Percentiles rank a stretch among this genome's conserved stretches.
Evolutionary conservation across 2,797 vertebrate species (phyloP).

Genomic region (Perodicticus potto): DNA sequence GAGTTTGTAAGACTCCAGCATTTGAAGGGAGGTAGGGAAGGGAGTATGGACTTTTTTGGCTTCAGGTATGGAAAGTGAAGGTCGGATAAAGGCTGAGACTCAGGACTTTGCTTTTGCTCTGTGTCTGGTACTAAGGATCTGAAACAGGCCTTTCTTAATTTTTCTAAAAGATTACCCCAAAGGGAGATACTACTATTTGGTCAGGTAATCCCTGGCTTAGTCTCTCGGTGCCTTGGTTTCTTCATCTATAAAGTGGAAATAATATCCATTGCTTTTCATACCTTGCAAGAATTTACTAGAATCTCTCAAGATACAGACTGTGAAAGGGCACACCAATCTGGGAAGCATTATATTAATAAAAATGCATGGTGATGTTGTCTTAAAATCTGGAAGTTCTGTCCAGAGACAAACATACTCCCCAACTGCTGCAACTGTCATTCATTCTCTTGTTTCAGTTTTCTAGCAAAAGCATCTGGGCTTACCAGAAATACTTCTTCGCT

Average conservation of each 20-base stretch:
- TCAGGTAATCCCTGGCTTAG: background rate
- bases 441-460: background rate
- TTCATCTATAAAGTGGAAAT: background rate
- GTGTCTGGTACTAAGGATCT: background rate
- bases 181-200: background rate
- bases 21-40: fast-evolving
- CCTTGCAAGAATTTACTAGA: background rate
- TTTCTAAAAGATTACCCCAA: background rate
- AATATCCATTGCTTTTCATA: background rate
- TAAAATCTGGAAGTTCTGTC: background rate
- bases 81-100: background rate
- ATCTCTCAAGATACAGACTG: background rate
- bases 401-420: background rate
- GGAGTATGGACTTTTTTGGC: fast-evolving
- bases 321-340: background rate
- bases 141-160: background rate
- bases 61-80: fast-evolving
- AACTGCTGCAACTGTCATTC: background rate
- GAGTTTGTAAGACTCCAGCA: background rate
- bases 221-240: background rate
- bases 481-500: background rate
- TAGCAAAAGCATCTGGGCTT: background rate
- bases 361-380: background rate
- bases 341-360: background rate
- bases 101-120: background rate